phyloP scores from a whole-genome alignment of 2,888 invertebrate genomes.

The Acrocera orbiculus region DNA sequence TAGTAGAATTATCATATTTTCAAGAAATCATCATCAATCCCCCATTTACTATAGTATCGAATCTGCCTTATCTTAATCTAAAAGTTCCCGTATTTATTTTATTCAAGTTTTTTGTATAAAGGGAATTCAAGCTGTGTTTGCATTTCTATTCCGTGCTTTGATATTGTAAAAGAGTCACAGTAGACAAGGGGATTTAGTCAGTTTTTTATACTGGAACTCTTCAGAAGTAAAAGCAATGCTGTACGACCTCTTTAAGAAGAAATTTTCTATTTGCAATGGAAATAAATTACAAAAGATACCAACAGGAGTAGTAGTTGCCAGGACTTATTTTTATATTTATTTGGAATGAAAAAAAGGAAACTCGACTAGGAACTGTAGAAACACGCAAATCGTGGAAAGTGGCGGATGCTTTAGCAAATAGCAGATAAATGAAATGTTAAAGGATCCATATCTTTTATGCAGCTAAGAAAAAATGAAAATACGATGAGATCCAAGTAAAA shows the following conservation, averaged over 20 bases:
- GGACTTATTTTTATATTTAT: neutral
- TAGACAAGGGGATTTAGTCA: neutral
- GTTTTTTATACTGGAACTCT: constrained; percentile 1
- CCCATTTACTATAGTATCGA: no score
- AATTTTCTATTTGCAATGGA: constrained; percentile 5
- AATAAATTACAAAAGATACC: constrained; percentile 6
- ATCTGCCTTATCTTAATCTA: no score
- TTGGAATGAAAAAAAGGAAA: neutral
- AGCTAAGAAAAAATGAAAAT: constrained; percentile 1
- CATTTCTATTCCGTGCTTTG: constrained; percentile 1
- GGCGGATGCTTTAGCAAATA: constrained; percentile 1
- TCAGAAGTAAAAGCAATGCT: neutral
- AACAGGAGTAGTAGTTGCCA: neutral
- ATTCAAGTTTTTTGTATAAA: no score
- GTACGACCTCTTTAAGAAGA: neutral
- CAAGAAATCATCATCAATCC: no score
- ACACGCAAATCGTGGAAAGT: constrained; percentile 2
- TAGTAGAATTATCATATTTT: constrained; percentile 7
- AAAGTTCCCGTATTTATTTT: no score
- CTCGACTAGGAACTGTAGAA: constrained; percentile 2
- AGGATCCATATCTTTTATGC: constrained; percentile 1
- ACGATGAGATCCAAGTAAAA: neutral
- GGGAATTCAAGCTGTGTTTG: neutral
- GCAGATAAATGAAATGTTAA: constrained; percentile 2
- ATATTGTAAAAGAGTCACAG: neutral